Percentiles rank a stretch among this genome's conserved stretches.
phyloP scores from a whole-genome alignment of 2,888 invertebrate species.

The Nephrotoma appendiculata region DNA sequence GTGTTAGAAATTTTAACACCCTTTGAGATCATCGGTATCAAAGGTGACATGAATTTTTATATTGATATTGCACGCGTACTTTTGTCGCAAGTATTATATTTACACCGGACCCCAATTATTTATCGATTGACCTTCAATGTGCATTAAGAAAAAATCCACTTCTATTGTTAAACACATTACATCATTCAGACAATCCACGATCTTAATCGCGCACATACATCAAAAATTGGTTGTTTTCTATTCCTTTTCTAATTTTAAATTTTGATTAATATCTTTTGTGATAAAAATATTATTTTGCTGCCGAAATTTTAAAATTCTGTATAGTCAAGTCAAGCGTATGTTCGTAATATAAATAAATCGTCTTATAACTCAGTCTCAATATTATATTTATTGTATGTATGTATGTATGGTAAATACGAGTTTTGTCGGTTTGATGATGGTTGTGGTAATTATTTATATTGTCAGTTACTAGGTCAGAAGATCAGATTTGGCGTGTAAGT shows the following conservation, averaged over 20 bases:
- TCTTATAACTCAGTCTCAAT: background rate
- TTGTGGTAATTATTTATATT: background rate
- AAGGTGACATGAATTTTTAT: background rate
- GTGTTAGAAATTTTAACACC: background rate
- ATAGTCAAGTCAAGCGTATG: background rate
- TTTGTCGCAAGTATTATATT: background rate
- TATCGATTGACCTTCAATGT: background rate
- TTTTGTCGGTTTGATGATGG: background rate
- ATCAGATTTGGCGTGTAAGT: background rate
- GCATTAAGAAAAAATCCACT: background rate
- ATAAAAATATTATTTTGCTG: background rate
- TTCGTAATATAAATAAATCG: background rate
- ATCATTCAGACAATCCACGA: background rate
- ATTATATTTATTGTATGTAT: background rate
- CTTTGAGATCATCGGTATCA: background rate
- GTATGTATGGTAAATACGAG: background rate
- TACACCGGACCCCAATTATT: background rate
- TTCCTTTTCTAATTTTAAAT: background rate
- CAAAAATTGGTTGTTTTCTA: background rate
- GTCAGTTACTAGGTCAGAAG: background rate
- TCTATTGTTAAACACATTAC: background rate
- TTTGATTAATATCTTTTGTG: background rate
- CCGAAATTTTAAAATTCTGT: background rate
- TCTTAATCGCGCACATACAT: background rate
- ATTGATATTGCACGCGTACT: background rate